A percentile compares a stretch with the other conserved stretches of the same genome.
Evolutionary conservation across 2,888 invertebrate genomes (phyloP).

Genomic region (Buathra laborator): DNA sequence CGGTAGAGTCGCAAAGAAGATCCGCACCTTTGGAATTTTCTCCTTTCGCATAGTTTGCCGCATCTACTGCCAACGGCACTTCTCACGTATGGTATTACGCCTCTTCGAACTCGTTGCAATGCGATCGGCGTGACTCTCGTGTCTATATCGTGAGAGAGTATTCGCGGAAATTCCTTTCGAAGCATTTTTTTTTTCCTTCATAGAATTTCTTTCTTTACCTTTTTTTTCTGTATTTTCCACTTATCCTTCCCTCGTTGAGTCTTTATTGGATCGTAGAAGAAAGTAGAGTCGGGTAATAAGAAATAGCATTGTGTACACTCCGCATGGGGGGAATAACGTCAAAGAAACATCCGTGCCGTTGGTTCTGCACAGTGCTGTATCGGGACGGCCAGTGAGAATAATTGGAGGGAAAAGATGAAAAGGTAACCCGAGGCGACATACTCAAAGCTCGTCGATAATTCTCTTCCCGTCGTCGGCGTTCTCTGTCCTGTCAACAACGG

Average conservation of each 20-base stretch:
- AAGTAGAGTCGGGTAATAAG: conserved; percentile 13
- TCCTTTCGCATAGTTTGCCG: conserved; percentile 62
- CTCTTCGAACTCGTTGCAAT: conserved; percentile 26
- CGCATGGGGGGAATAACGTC: not conserved
- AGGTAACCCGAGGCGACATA: not conserved
- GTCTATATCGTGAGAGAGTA: conserved; percentile 20
- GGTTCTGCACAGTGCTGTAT: not conserved
- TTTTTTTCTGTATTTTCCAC: conserved; percentile 20
- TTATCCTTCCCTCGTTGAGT: conserved; percentile 5
- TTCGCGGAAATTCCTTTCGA: conserved; percentile 52
- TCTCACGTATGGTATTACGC: conserved; percentile 56
- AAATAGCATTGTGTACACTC: conserved; percentile 21
- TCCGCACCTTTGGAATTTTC: conserved; percentile 58
- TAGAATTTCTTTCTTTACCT: conserved; percentile 46
- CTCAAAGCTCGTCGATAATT: not conserved
- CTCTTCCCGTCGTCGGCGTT: not conserved
- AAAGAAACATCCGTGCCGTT: not conserved
- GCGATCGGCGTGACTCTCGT: not conserved
- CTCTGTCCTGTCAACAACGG: not conserved
- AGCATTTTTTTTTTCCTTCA: conserved; percentile 2
- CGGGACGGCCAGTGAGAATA: not conserved
- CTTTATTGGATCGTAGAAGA: conserved; percentile 21
- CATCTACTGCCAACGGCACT: conserved; percentile 34
- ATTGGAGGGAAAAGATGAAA: conserved; percentile 11
- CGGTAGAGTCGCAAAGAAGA: not conserved